Evolutionary conservation across 2,888 invertebrate species (phyloP).

Genomic region (Drosophila antonietae): DNA sequence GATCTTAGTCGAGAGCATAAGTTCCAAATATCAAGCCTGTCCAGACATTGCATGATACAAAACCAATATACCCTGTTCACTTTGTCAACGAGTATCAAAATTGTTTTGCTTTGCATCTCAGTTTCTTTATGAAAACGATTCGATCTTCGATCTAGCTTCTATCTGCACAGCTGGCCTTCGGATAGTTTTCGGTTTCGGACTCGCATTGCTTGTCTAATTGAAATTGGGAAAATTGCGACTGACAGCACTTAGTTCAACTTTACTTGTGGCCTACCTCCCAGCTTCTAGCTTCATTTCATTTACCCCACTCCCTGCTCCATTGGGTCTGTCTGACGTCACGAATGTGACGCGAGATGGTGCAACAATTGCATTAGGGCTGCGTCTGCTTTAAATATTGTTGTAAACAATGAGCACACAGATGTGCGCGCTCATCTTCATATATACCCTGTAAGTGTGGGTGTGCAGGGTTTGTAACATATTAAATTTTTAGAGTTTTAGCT

Average conservation of each 20-base stretch:
- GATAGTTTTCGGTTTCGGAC: constrained; percentile 2
- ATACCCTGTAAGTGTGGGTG: constrained; percentile 2
- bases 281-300: neutral
- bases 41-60: too few relatives aligned
- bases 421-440: constrained; percentile 4
- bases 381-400: constrained; percentile 24
- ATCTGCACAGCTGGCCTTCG: constrained; percentile 40
- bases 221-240: constrained; percentile 65
- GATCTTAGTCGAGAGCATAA: too few relatives aligned
- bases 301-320: neutral
- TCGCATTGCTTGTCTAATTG: constrained; percentile 33
- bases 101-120: constrained; percentile 2
- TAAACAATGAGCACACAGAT: constrained; percentile 41
- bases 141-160: neutral
- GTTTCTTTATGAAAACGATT: neutral
- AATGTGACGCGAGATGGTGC: constrained; percentile 57
- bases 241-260: constrained; percentile 38
- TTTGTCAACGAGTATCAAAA: neutral
- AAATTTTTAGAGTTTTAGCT: neutral
- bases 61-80: neutral
- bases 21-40: neutral
- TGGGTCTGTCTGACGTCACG: constrained; percentile 30
- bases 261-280: neutral
- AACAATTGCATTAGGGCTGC: constrained; percentile 51
- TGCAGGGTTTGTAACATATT: neutral